phyloP scores from a whole-genome alignment of 2,113 vertebrate species.

The Phrynosoma blainvillii region DNA sequence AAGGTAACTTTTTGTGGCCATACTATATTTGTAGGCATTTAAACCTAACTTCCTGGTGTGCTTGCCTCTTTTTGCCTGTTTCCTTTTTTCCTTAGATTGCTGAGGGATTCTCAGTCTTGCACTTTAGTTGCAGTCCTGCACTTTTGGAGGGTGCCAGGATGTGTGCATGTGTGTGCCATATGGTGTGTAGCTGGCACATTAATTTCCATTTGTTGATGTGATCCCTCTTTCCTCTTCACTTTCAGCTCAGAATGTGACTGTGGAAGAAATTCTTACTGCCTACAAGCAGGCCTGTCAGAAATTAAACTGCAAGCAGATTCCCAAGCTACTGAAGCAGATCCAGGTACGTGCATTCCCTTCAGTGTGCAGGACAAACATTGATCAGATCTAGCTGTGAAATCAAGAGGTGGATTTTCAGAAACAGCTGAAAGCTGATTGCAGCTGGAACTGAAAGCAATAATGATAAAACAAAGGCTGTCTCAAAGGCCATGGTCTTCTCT shows the following conservation, averaged over 20 bases:
- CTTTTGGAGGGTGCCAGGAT: background rate
- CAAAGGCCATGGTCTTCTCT: background rate
- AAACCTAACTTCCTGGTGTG: too few relatives aligned
- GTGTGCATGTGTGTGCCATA: too few relatives aligned
- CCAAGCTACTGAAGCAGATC: slow-evolving; percentile 91
- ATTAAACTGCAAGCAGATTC: slow-evolving; percentile 92
- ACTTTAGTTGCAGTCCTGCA: background rate
- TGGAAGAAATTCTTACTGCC: slow-evolving; percentile 87
- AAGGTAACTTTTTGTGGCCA: too few relatives aligned
- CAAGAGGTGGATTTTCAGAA: background rate
- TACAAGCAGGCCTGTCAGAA: slow-evolving; percentile 95
- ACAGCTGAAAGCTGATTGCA: background rate
- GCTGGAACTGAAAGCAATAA: background rate
- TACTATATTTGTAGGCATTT: too few relatives aligned
- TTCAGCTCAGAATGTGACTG: slow-evolving; percentile 92
- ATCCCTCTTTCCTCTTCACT: background rate
- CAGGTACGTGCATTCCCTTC: slow-evolving; percentile 79
- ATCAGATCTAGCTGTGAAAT: background rate
- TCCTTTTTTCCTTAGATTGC: too few relatives aligned
- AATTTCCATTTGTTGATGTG: background rate
- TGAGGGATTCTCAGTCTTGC: too few relatives aligned
- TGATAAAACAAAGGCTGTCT: background rate
- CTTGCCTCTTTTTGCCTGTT: too few relatives aligned
- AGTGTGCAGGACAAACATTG: background rate
- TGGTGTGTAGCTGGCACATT: too few relatives aligned